Conservation (phyloP, 1,140 invertebrate species). For the Phocides pigmalion region DNA sequence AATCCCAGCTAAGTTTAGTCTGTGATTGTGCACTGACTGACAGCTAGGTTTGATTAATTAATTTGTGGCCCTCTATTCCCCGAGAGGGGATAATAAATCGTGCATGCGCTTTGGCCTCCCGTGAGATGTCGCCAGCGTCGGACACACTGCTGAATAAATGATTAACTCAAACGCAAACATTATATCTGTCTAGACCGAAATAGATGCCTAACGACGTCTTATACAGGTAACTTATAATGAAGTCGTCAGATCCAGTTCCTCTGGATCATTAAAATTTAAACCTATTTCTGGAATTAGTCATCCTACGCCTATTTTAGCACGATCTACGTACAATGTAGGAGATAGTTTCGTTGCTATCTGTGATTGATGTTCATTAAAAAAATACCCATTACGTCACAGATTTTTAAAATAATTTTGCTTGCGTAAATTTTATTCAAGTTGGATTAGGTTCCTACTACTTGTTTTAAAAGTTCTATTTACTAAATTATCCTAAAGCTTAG, state of each 20-base stretch:
- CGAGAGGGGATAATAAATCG: constrained; percentile 77
- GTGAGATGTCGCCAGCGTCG: constrained; percentile 74
- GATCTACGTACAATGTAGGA: constrained; percentile 2
- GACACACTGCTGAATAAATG: constrained; percentile 73
- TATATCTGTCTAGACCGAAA: constrained; percentile 74
- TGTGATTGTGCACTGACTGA: constrained; percentile 74
- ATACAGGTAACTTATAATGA: constrained; percentile 77
- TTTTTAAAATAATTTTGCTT: too few species aligned
- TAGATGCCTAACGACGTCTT: constrained; percentile 77
- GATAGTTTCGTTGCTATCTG: neutral
- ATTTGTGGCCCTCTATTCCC: constrained; percentile 62
- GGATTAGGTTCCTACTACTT: too few species aligned
- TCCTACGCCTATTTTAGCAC: constrained; percentile 16
- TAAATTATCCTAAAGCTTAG: too few species aligned
- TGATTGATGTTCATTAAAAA: too few species aligned
- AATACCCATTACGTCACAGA: too few species aligned
- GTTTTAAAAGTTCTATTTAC: too few species aligned
- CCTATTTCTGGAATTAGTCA: constrained; percentile 53
- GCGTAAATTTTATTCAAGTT: too few species aligned
- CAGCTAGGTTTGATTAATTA: constrained; percentile 81
- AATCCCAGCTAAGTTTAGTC: constrained; percentile 64
- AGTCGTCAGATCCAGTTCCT: constrained; percentile 68
- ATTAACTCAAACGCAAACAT: constrained; percentile 75
- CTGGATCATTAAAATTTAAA: constrained; percentile 69
- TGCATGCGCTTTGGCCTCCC: constrained; percentile 71